A percentile compares a stretch with the other conserved stretches of the same genome.
phyloP scores from a whole-genome alignment of 1,140 invertebrate species.

The Bombus balteatus region DNA sequence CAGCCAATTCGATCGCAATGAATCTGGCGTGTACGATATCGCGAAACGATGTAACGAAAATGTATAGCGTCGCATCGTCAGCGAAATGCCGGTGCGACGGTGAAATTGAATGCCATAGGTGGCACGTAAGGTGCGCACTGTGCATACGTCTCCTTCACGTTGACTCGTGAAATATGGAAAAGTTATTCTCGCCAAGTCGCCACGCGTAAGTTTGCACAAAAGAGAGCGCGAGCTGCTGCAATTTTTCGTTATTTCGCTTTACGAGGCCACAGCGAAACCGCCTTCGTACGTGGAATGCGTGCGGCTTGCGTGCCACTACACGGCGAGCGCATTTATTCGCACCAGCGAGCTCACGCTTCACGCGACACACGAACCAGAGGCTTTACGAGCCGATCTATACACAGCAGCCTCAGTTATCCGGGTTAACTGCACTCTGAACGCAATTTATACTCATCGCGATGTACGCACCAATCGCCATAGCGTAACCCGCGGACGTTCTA shows the following conservation, averaged over 20 bases:
- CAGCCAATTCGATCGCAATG: neutral
- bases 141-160: neutral
- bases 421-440: constrained; percentile 63
- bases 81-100: neutral
- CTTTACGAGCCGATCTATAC: constrained; percentile 50
- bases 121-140: neutral
- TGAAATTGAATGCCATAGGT: neutral
- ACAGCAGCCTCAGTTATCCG: constrained; percentile 35
- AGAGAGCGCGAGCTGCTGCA: constrained; percentile 3
- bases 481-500: constrained; percentile 17
- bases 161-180: constrained; percentile 16
- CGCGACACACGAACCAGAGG: constrained; percentile 19
- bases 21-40: neutral
- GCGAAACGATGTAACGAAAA: neutral
- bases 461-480: constrained; percentile 1
- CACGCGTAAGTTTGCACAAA: constrained; percentile 8
- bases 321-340: constrained; percentile 48
- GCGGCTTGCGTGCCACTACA: constrained; percentile 31
- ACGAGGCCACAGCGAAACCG: neutral
- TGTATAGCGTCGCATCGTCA: neutral
- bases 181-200: constrained; percentile 23
- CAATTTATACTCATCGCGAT: constrained; percentile 63
- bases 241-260: constrained; percentile 41
- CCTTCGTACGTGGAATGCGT: constrained; percentile 34
- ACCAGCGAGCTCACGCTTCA: neutral